These are phyloP conservation scores for Coptodon rendalli DNA, from an alignment of 2,113 vertebrate species.

Conservation along the genomic window DNA sequence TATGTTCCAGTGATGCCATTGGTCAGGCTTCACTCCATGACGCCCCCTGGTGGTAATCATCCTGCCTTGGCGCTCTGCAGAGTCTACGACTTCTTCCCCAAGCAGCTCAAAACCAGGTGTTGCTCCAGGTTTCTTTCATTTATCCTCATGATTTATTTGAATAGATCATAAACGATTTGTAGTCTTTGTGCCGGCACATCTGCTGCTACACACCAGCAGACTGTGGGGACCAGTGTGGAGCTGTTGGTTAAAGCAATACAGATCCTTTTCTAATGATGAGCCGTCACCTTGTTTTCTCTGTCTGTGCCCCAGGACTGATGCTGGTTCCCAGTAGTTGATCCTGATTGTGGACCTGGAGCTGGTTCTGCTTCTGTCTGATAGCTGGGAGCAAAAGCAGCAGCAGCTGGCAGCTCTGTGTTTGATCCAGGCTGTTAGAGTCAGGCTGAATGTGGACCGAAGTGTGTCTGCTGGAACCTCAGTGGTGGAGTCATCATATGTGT, in stretches of 20 bases:
- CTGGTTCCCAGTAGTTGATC: background rate
- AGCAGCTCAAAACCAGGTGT: background rate
- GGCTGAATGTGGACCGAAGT: background rate
- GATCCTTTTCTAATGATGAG: rapidly evolving
- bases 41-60: background rate
- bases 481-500: background rate
- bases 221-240: background rate
- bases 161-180: background rate
- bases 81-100: constrained; percentile 43
- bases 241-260: rapidly evolving
- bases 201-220: background rate
- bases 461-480: background rate
- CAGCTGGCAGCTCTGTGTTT: background rate
- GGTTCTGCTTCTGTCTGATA: background rate
- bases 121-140: background rate
- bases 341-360: background rate
- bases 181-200: rapidly evolving
- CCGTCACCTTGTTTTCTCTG: rapidly evolving
- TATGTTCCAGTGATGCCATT: background rate
- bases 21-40: background rate
- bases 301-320: background rate
- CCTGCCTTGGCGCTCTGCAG: background rate
- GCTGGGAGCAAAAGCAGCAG: background rate
- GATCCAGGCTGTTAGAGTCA: background rate
- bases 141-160: background rate